Evolutionary conservation across 1,140 invertebrate genomes (phyloP), one percentile per base, ranked within the genome.

Genomic region (Camponotus floridanus): DNA sequence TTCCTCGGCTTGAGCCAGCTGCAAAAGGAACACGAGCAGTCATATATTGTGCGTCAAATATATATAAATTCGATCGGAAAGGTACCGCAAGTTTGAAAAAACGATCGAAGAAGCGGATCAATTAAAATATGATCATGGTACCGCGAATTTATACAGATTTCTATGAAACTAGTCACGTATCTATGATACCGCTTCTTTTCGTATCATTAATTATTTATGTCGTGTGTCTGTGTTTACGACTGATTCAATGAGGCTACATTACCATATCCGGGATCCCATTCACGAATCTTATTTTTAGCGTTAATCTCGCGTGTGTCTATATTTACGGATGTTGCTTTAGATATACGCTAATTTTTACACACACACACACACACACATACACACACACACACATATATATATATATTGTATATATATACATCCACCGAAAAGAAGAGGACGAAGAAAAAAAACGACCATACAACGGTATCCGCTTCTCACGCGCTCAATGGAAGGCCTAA

Each of bases 1-100:
- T 86, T 97, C 96, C 92, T 97, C 96, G n/a, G 95, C 93, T 36
- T 78, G 85, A 78, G 93, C 92, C 92, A 95, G 92, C 96, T 96
- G 92, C 39, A 95, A 95, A 55, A 73, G 88, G 61, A 73, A 88
- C 0, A 86, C 4, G 65, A 48, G 68, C 5, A n/a, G 15, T 26
- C 21, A 48, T 18, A 57, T 4, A 18, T n/a, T 26, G 42, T 26
- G 13, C 48, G n/a, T 18, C 11, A 15, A 62, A 31, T 36, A 45
- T 26, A 26, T 26, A 39, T 39, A 39, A 2, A 78, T 65, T 45
- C 6, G 6, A 45, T 70, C 21, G n/a, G 33, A 76, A 42, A 6
- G 62, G 21, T 48, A 18, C 15, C 48, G 8, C 7, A 39, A 59
- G 0, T 62, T 59, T 26, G 2, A 18, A 26, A 26, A 42, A 18